Evolutionary conservation across 2,797 vertebrate species (phyloP), one percentile per base, ranked within the genome.

Genomic region (Micromesistius poutassou): DNA sequence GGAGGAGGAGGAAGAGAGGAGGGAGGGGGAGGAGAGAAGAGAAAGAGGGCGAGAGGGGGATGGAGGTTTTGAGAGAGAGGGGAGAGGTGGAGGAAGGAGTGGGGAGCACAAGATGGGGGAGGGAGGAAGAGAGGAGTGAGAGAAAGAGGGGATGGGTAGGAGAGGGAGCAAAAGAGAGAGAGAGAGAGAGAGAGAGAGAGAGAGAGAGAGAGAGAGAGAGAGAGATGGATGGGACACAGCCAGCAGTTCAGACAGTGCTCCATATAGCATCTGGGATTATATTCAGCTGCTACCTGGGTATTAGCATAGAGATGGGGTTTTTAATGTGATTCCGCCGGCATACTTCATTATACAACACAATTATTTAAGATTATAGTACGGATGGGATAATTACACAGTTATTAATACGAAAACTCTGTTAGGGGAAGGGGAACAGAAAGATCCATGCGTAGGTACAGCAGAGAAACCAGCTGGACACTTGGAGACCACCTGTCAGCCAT

Each of bases 121-220:
- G 13, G 68, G 68, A 31, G 33, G 38, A 40, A 81, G 68, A 75
- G 78, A 75, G 75, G 22, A 50, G 46, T 1, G 19, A 50, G 46
- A 50, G 46, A 22, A 12, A 50, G 46, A 22, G 46, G 12, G 46
- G 19, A 50, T 50, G 46, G 46, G 28, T 16, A 5, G 19, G 55
- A 62, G 5, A 25, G 55, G 9, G 22, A 4, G 55, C 9, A 7
- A 16, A 13, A 42, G 40, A 16, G 55, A 25, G 22, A 55, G 19
- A 55, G 46, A 55, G 46, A 55, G 16, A 16, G 16, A 16, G 6
- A 16, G 8, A 19, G 6, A 72, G 13, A 73, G 72, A 31, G 33
- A 50, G 50, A 81, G 68, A 75, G 78, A 75, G 75, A 74, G 22
- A 55, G 46, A 55, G 46, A 55, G 46, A 55, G 46, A 55, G 46